Evolutionary conservation across 1,140 invertebrate species (phyloP), one percentile per base, ranked within the genome.

Genomic region (Caenorhabditis brenneri): DNA sequence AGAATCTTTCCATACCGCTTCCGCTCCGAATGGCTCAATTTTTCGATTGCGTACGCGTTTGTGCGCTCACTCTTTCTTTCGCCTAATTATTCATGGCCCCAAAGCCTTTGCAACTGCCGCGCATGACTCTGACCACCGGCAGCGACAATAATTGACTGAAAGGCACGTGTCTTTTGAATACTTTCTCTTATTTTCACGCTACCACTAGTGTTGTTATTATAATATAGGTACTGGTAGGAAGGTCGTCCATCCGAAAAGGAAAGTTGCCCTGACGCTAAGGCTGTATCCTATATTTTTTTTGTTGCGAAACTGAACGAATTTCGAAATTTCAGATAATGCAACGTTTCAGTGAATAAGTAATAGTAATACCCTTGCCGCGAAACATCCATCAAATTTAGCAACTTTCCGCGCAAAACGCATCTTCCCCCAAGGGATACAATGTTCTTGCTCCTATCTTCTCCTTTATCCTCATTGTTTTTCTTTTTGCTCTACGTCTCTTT

Each of bases 41-140:
- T n/a, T 74, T 74, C 65, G 36, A 31, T 65, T 65, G 58, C 58
- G 33, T 65, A 12, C 58, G 58, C 58, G n/a, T 58, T 10, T n/a
- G 55, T 31, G n/a, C 31, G 1, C 29, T n/a, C 31, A 27, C 29
- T 55, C 65, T 46, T 33, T 65, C 60, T 36, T 15, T 19, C 19
- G 65, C 36, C 65, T 74, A 74, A 74, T 74, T 74, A 74, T 74
- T 74, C 65, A 74, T 74, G 36, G 65, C 24, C 65, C 65, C 65
- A 74, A 42, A 42, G 65, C 42, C 65, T 74, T 42, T 74, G 65
- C 36, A 10, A n/a, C 36, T 12, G 36, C 42, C n/a, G 36, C 53
- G n/a, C 53, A 58, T 58, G 53, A 58, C 53, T 46, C 29, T 24
- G 29, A 74, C 58, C 16, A 19, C 58, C 29, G 19, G 6, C 58